Base-by-base conservation (phyloP, 2,888 invertebrate genomes). In the Rhorus exstirpatorius region DNA sequence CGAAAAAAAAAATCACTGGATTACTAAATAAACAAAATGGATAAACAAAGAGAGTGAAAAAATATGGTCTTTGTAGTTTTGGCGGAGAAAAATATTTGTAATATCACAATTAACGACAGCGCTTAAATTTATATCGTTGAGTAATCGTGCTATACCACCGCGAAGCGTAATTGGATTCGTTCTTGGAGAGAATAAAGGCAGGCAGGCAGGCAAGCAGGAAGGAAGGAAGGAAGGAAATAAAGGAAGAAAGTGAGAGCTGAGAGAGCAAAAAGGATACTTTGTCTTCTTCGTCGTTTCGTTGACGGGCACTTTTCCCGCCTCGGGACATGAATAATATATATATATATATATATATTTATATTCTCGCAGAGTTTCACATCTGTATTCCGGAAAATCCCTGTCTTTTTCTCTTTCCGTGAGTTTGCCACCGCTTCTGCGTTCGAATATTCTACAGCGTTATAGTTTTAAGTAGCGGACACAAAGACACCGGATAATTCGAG, bases 121-220 rank as follows among this genome's bases (percentile, higher is more conserved):
- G 31, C 3, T 7, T 41, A 55, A 68, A 70, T 70, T 68, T 63
- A 58, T 74, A 51, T 70, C 31, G 61, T 67, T 49, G 61, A 70
- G 49, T 46, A 44, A 78, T 79, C 51, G 68, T 10, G 58, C 55
- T 51, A 21, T 51, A 21, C 6, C 46, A 63, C 70, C 63, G 24
- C 63, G 17, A 41, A 71, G 24, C 19, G 49, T 82, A 79, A 79
- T 82, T 79, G 65, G 75, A 71, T 82, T 82, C 51, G 58, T 58
- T 19, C 65, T 65, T 46, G 12, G 14, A 65, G 44, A 24, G 24
- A 65, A 38, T n/a, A n/a, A n/a, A n/a, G n/a, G n/a, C n/a, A n/a
- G n/a, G n/a, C n/a, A 63, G 72, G 24, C 14, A 24, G 24, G 49
- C 0, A 44, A 67, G 60, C 51, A 58, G 31, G 12, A 61, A 67